phyloP scores from a whole-genome alignment of 2,113 vertebrate species.

The Bujurquina vittata region DNA sequence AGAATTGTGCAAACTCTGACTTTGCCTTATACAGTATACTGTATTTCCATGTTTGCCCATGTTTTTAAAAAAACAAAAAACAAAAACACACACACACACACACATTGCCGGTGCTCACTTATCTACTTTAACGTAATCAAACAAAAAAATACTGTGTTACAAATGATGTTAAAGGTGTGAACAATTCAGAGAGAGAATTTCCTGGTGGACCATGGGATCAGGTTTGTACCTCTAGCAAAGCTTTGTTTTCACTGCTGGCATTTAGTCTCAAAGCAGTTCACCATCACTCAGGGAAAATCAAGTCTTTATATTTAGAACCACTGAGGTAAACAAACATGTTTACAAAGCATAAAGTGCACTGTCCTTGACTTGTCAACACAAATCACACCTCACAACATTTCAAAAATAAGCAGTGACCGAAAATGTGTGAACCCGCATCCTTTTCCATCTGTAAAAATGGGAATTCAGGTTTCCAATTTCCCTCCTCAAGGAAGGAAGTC shows the following conservation, averaged over 20 bases:
- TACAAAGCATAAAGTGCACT: background rate
- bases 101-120: no score
- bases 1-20: no score
- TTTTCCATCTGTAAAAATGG: background rate
- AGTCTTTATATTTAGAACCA: background rate
- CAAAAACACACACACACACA: no score
- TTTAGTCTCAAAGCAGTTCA: background rate
- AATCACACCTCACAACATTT: background rate
- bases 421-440: background rate
- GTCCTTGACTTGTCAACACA: background rate
- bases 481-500: background rate
- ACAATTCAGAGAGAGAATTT: background rate
- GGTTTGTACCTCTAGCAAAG: background rate
- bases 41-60: background rate
- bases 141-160: background rate
- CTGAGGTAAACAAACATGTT: background rate
- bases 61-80: no score
- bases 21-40: no score
- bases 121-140: background rate
- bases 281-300: background rate
- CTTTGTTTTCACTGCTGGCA: background rate
- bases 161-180: background rate
- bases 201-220: background rate
- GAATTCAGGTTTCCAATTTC: background rate
- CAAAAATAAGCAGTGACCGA: background rate